Evolutionary conservation across 35 echinoderm and acorn worm species (phyloP).

Genomic region (Amphiura filiformis): DNA sequence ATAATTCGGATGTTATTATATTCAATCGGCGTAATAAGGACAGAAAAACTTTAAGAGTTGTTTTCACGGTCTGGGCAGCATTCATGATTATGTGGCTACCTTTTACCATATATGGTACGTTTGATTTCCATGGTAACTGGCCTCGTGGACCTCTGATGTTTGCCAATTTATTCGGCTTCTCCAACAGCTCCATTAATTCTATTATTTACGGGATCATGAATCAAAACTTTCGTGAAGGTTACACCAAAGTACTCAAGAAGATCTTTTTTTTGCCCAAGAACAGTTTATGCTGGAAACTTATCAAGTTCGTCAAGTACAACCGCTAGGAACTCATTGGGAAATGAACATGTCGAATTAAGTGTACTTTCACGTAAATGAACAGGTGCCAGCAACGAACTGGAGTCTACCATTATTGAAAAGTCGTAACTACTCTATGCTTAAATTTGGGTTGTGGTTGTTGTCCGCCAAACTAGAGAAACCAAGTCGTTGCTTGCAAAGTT

Average conservation of each 20-base stretch:
- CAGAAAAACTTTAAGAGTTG: not conserved
- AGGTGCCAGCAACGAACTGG: too few relatives aligned
- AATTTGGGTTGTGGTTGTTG: too few relatives aligned
- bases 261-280: not conserved
- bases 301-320: too few relatives aligned
- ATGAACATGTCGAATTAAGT: too few relatives aligned
- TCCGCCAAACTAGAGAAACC: too few relatives aligned
- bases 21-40: not conserved
- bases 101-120: not conserved
- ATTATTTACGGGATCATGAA: conserved; percentile 1
- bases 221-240: not conserved
- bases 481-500: too few relatives aligned
- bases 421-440: too few relatives aligned
- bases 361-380: too few relatives aligned
- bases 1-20: not conserved
- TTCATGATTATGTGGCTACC: not conserved
- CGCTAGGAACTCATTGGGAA: too few relatives aligned
- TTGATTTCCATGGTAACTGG: not conserved
- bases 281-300: too few relatives aligned
- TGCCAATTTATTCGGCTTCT: not conserved
- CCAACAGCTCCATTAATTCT: not conserved
- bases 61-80: not conserved
- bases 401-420: too few relatives aligned
- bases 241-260: not conserved
- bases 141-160: not conserved